Base-by-base conservation (phyloP, 1,140 invertebrate species). In the Leguminivora glycinivorella region DNA sequence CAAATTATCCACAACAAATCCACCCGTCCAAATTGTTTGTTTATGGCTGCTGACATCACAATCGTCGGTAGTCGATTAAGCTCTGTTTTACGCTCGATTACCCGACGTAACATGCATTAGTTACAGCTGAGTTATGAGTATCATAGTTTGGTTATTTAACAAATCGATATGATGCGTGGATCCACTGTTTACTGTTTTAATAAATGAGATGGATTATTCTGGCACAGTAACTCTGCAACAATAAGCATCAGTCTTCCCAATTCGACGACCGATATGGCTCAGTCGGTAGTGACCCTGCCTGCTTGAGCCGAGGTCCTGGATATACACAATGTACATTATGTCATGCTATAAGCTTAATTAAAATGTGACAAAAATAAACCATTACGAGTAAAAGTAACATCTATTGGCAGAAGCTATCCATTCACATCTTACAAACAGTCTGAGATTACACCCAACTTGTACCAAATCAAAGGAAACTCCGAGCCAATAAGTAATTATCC, bases 11-110 rank as follows among this genome's bases (percentile, higher is more conserved):
- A 60, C 26, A 60, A 60, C 25, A 63, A 63, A 63, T 29, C 2
- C 17, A 34, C n/a, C 58, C 58, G 58, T 63, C 58, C 25, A 63
- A 63, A 63, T 34, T 63, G 58, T 63, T 29, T 63, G 58, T 63
- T 63, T 63, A 63, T 34, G 19, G 58, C 58, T 29, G 25, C 56
- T 63, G 58, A 63, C 58, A 63, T 31, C 58, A 31, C 56, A 60
- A 60, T 63, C 26, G 58, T 31, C 58, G 24, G n/a, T 12, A 63
- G 58, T 63, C 58, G 58, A 63, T 63, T 63, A 63, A 63, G 26
- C 58, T 10, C 58, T 63, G 58, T 63, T 63, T 63, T 63, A 26
- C 58, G 58, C 58, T 63, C 25, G 58, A 63, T 63, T 63, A 63
- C 14, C 26, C 9, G 58, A 63, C 58, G 58, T 63, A 31, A 29